phyloP scores from a whole-genome alignment of 2,888 invertebrate genomes.

The Rhimphoctona megacephalus region DNA sequence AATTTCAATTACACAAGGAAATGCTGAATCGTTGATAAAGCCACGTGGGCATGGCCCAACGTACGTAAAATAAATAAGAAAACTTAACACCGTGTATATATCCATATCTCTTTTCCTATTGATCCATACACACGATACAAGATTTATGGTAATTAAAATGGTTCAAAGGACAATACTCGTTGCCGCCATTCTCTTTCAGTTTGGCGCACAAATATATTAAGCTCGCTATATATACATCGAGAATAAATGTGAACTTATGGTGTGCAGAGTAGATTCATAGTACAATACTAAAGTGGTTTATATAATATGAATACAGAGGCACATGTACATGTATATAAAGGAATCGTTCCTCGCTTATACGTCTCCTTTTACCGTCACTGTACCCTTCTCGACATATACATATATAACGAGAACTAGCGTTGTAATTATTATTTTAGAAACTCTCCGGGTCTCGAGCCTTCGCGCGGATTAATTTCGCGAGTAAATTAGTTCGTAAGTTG shows the following conservation, averaged over 20 bases:
- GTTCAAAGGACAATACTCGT: constrained; percentile 72
- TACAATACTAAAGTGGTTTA: constrained; percentile 45
- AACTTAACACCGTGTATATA: constrained; percentile 25
- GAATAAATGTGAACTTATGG: constrained; percentile 38
- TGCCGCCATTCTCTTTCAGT: constrained; percentile 71
- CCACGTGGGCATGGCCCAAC: neutral
- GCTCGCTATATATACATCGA: neutral
- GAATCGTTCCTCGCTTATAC: constrained; percentile 21
- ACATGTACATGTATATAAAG: constrained; percentile 12
- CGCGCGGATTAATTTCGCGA: constrained; percentile 76
- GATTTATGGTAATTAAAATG: constrained; percentile 77
- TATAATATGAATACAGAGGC: constrained; percentile 11
- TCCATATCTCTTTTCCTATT: constrained; percentile 61
- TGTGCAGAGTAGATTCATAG: constrained; percentile 27
- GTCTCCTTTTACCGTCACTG: constrained; percentile 33
- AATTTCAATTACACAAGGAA: neutral
- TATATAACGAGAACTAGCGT: constrained; percentile 55
- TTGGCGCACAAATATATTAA: constrained; percentile 29
- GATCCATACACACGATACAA: constrained; percentile 71
- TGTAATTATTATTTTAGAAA: constrained; percentile 77
- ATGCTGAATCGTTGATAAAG: neutral
- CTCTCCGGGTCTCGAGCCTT: constrained; percentile 73
- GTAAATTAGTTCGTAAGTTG: constrained; percentile 77
- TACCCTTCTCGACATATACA: constrained; percentile 6
- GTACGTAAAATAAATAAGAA: neutral